Percentiles rank a stretch among this genome's conserved stretches.
These are phyloP conservation scores for Acronicta aceris DNA, from an alignment of 2,888 invertebrate species.

Conservation along the genomic window DNA sequence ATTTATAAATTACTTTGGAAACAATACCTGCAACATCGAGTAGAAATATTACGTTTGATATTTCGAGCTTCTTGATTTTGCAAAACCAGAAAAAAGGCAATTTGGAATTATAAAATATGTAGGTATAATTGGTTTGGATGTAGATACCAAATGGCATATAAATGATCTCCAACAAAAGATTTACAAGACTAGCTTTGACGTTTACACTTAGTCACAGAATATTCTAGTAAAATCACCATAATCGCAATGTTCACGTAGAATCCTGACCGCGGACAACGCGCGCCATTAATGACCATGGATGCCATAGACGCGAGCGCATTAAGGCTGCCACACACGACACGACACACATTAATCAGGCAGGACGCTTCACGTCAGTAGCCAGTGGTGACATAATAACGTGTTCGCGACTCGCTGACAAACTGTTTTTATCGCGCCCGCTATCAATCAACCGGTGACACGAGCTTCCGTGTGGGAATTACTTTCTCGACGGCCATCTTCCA, in stretches of 20 bases:
- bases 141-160: too few species aligned
- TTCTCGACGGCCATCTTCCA: conserved; percentile 62
- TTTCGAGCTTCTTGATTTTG: too few species aligned
- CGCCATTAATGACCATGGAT: conserved; percentile 70
- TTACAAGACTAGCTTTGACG: too few species aligned
- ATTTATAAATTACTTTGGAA: too few species aligned
- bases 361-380: conserved; percentile 70
- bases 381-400: conserved; percentile 84
- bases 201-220: background rate
- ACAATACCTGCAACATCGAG: too few species aligned
- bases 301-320: conserved; percentile 70
- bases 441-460: conserved; percentile 80
- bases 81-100: too few species aligned
- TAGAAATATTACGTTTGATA: too few species aligned
- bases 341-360: conserved; percentile 83
- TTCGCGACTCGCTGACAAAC: conserved; percentile 75
- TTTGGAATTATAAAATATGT: too few species aligned
- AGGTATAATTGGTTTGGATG: too few species aligned
- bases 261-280: conserved; percentile 72
- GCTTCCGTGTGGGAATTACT: conserved; percentile 82
- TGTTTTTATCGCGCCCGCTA: conserved; percentile 79
- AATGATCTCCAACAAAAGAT: too few species aligned
- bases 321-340: conserved; percentile 69
- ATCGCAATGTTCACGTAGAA: conserved; percentile 30
- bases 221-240: conserved; percentile 9